phyloP scores from a whole-genome alignment of 2,113 vertebrate species.

The Toxotes jaculatrix region DNA sequence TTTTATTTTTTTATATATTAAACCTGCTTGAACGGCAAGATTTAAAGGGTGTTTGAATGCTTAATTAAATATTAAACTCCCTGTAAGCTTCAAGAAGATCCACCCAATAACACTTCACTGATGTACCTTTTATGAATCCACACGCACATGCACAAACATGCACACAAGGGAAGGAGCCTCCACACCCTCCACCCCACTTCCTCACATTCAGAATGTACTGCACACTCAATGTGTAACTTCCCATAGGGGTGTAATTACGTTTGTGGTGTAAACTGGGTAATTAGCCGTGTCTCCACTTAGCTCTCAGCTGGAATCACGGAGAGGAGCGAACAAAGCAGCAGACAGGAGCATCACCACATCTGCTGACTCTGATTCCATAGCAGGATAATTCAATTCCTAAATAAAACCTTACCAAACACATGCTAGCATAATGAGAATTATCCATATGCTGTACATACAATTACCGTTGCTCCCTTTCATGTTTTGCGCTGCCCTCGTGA shows the following conservation, averaged over 20 bases:
- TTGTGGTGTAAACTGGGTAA: conserved; percentile 75
- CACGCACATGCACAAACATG: conserved; percentile 22
- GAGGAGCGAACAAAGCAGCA: conserved; percentile 36
- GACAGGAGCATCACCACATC: conserved; percentile 53
- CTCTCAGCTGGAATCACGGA: conserved; percentile 64
- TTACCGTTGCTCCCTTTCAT: conserved; percentile 11
- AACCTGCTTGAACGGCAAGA: conserved; percentile 19
- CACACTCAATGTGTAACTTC: conserved; percentile 44
- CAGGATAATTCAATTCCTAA: conserved; percentile 39
- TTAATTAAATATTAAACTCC: conserved; percentile 46
- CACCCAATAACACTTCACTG: conserved; percentile 6
- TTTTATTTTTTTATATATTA: not conserved
- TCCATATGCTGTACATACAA: conserved; percentile 33
- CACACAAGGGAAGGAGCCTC: not conserved
- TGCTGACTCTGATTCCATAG: conserved; percentile 45
- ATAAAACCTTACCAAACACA: conserved; percentile 65
- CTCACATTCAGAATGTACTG: conserved; percentile 22
- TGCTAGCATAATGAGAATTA: conserved; percentile 47
- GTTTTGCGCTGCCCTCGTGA: not conserved
- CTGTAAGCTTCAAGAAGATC: conserved; percentile 25
- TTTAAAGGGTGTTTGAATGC: conserved; percentile 35
- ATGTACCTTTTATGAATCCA: conserved; percentile 26
- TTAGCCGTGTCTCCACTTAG: conserved; percentile 72
- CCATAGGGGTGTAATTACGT: conserved; percentile 71
- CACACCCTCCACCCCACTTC: not conserved